Evolutionary conservation across 2,888 invertebrate genomes (phyloP).

Genomic region (Megamerina dolium): DNA sequence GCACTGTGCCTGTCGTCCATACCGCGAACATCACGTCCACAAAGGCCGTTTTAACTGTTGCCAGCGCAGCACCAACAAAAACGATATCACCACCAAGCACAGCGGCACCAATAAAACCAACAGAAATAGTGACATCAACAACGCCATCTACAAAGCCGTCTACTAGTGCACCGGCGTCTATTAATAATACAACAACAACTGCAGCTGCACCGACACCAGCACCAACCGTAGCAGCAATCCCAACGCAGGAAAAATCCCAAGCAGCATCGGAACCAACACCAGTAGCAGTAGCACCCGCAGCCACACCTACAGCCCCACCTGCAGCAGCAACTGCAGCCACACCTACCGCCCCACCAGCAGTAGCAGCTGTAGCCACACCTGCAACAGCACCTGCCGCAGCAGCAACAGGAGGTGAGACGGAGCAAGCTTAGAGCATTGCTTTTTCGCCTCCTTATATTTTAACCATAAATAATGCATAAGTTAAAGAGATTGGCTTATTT

Average conservation of each 20-base stretch:
- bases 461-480: no score
- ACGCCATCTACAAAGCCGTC: conserved; percentile 11
- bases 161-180: background rate
- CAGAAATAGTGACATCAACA: conserved; percentile 10
- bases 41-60: no score
- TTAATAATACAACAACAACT: conserved; percentile 11
- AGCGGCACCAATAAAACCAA: conserved; percentile 2
- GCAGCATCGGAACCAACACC: conserved; percentile 14
- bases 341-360: conserved; percentile 4
- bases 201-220: conserved; percentile 5
- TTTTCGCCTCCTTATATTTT: no score
- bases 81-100: conserved; percentile 16
- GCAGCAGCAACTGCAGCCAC: conserved; percentile 5
- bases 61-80: background rate
- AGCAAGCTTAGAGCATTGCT: no score
- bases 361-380: conserved; percentile 4
- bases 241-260: no score
- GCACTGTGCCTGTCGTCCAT: no score
- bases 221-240: conserved; percentile 3
- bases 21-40: no score
- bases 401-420: no score
- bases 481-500: no score
- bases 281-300: background rate
- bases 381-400: conserved; percentile 12
- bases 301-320: conserved; percentile 1